Conservation (phyloP, 2,797 vertebrate species). For the Muscicapa striata region DNA sequence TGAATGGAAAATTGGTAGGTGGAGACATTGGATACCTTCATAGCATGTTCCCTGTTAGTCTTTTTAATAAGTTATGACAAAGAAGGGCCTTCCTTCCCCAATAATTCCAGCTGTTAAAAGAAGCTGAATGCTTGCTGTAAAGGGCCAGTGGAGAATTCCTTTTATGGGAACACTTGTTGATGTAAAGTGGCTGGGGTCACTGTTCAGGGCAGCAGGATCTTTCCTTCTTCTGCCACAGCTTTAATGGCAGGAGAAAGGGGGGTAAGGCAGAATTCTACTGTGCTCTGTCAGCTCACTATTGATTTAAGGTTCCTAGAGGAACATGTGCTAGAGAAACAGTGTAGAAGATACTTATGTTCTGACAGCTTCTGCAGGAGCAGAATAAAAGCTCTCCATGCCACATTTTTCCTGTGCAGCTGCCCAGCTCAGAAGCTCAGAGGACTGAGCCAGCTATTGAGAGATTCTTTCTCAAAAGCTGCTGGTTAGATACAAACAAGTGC, state of each 20-base stretch:
- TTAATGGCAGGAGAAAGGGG: background rate
- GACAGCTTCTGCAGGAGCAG: slow-evolving; percentile 18
- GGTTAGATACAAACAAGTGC: background rate
- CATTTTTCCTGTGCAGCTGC: background rate
- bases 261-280: background rate
- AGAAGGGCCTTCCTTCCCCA: background rate
- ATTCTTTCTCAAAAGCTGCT: background rate
- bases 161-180: slow-evolving; percentile 14
- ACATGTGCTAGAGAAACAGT: background rate
- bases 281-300: background rate
- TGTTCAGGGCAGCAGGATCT: background rate
- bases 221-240: background rate
- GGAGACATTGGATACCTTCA: background rate
- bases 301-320: slow-evolving; percentile 38
- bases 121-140: background rate
- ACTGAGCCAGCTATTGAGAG: background rate
- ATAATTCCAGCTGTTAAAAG: background rate
- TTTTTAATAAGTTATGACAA: background rate
- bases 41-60: background rate
- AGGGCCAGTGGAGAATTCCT: background rate
- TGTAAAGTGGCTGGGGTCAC: background rate
- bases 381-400: background rate
- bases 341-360: background rate
- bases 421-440: background rate
- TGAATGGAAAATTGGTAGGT: background rate